Conservation (phyloP, 2,797 vertebrate species). For the Cossypha heuglini region DNA sequence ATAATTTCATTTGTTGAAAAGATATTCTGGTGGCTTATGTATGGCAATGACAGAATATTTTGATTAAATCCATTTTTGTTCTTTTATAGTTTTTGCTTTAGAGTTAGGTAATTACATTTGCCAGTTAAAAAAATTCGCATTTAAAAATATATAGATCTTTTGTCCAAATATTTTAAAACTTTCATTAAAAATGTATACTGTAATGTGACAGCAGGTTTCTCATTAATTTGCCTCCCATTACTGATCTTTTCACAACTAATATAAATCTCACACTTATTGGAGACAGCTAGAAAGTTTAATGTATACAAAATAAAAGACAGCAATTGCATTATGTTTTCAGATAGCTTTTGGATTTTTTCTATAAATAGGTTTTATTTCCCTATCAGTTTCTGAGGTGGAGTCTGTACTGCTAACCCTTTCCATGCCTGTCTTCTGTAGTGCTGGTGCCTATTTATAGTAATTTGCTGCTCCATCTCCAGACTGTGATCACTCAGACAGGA, state of each 20-base stretch:
- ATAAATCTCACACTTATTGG: constrained; percentile 53
- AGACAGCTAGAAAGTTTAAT: constrained; percentile 32
- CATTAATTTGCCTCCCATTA: constrained; percentile 67
- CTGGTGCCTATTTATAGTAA: not conserved
- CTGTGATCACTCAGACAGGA: not conserved
- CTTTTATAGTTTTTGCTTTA: constrained; percentile 73
- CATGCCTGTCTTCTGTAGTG: not conserved
- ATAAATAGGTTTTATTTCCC: not conserved
- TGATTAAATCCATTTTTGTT: constrained; percentile 87
- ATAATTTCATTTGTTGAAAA: constrained; percentile 84
- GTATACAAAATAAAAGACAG: not conserved
- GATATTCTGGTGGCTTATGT: constrained; percentile 85
- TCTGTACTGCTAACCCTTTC: not conserved
- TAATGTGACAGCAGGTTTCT: constrained; percentile 75
- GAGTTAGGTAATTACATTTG: constrained; percentile 78
- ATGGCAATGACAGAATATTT: constrained; percentile 91
- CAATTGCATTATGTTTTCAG: not conserved
- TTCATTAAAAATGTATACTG: constrained; percentile 61
- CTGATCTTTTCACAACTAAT: constrained; percentile 68
- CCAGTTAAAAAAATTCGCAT: constrained; percentile 77
- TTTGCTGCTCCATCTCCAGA: not conserved
- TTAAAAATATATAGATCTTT: constrained; percentile 73
- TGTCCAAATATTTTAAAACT: constrained; percentile 81
- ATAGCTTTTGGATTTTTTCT: not conserved
- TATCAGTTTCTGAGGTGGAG: not conserved